Evolutionary conservation across 2,113 vertebrate genomes (phyloP).

Genomic region (Telmatochromis brichardi): DNA sequence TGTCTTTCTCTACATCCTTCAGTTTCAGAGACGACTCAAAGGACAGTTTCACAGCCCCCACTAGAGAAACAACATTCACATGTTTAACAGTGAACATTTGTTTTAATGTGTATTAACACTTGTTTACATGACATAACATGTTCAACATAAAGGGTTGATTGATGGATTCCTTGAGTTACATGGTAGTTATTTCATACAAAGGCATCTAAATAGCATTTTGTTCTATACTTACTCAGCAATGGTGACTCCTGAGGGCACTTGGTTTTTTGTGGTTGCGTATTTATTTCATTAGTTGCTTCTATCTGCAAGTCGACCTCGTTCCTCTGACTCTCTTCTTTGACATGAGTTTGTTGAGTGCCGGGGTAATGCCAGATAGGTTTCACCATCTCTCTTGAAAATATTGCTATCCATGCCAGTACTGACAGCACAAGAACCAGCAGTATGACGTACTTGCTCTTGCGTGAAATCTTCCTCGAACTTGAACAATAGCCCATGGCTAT

Average conservation of each 20-base stretch:
- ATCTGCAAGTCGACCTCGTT: neutral
- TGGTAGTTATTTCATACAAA: neutral
- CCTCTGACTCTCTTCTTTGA: neutral
- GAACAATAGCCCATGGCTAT: conserved; percentile 71
- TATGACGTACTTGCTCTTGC: conserved; percentile 73
- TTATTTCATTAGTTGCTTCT: conserved; percentile 1
- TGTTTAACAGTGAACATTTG: neutral
- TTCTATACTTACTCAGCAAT: conserved; percentile 61
- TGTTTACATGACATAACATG: neutral
- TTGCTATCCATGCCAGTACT: conserved; percentile 77
- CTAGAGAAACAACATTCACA: conserved; percentile 50
- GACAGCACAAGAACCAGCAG: conserved; percentile 70
- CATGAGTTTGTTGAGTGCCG: conserved; percentile 2
- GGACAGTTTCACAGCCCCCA: conserved; percentile 72
- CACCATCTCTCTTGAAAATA: conserved; percentile 59
- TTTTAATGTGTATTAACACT: neutral
- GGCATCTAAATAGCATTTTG: neutral
- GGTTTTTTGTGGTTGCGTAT: neutral
- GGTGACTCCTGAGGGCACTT: conserved; percentile 61
- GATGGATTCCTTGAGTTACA: neutral
- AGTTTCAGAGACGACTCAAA: conserved; percentile 79
- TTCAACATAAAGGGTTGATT: neutral
- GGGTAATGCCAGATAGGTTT: conserved; percentile 26
- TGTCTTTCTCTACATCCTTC: conserved; percentile 76
- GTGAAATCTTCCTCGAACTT: conserved; percentile 53